Evolutionary conservation across 2,113 vertebrate species (phyloP).

Genomic region (Indicator maculatus): DNA sequence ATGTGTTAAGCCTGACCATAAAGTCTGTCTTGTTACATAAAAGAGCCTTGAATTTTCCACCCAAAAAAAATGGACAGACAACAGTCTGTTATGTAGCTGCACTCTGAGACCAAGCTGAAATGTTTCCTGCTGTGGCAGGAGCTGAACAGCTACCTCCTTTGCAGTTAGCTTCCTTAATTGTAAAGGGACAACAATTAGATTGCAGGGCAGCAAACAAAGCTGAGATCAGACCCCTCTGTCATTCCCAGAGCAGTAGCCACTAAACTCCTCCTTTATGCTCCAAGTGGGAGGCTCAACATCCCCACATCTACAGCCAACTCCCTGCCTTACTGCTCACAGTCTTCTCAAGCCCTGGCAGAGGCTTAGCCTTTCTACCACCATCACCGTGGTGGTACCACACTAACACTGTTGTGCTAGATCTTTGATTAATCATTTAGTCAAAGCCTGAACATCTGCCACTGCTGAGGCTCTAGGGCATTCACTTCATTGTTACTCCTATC

Average conservation of each 20-base stretch:
- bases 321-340: background rate
- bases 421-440: background rate
- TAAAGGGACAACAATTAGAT: background rate
- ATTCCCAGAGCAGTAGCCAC: background rate
- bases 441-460: background rate
- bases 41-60: background rate
- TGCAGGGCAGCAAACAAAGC: background rate
- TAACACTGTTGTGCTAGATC: background rate
- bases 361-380: background rate
- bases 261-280: background rate
- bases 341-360: background rate
- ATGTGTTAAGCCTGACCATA: background rate
- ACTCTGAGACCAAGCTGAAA: background rate
- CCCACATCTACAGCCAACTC: background rate
- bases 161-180: conserved; percentile 6
- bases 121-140: background rate
- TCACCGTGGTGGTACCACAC: background rate
- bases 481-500: background rate
- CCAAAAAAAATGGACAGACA: background rate
- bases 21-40: background rate
- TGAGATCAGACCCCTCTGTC: background rate
- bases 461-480: background rate
- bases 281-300: background rate
- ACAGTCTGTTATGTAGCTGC: background rate
- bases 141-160: conserved; percentile 36